Percentiles rank a stretch among this genome's conserved stretches.
Evolutionary conservation across 2,113 vertebrate genomes (phyloP).

Genomic region (Cyanistes caeruleus): DNA sequence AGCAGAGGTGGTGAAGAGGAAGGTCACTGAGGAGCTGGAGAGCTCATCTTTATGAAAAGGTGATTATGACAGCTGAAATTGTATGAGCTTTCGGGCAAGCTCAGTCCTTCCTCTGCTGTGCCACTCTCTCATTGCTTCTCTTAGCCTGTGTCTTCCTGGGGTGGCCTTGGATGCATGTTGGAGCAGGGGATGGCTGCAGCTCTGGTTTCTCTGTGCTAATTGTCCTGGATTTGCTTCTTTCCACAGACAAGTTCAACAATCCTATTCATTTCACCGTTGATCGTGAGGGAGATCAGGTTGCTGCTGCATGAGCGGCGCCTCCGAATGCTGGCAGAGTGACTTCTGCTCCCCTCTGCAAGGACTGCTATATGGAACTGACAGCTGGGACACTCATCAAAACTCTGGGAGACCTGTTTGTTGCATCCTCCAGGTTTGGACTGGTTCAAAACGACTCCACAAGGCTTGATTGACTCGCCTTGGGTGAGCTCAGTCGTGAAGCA

Average conservation of each 20-base stretch:
- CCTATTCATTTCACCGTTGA: conserved; percentile 87
- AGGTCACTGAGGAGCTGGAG: not conserved
- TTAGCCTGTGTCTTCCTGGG: not conserved
- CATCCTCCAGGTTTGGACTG: not conserved
- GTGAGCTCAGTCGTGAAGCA: not conserved
- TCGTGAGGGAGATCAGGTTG: conserved; percentile 77
- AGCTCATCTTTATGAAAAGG: not conserved
- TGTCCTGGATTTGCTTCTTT: not conserved
- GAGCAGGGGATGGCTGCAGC: not conserved
- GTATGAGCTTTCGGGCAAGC: not conserved
- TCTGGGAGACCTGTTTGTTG: not conserved
- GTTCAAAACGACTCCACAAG: not conserved
- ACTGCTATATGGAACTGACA: not conserved
- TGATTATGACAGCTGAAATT: not conserved
- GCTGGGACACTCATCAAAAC: not conserved
- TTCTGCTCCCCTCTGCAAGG: not conserved
- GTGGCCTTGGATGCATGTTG: not conserved
- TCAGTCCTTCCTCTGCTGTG: not conserved
- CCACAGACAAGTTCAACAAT: conserved; percentile 87
- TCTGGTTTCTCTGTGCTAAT: not conserved
- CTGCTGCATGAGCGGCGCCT: conserved; percentile 75
- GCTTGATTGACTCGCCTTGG: not conserved
- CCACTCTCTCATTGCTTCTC: not conserved
- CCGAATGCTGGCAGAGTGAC: conserved; percentile 61
- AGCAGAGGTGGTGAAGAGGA: not conserved